A percentile compares a stretch with the other conserved stretches of the same genome.
Conservation (phyloP, 2,113 vertebrate genomes). For the Hiodon tergisus region DNA sequence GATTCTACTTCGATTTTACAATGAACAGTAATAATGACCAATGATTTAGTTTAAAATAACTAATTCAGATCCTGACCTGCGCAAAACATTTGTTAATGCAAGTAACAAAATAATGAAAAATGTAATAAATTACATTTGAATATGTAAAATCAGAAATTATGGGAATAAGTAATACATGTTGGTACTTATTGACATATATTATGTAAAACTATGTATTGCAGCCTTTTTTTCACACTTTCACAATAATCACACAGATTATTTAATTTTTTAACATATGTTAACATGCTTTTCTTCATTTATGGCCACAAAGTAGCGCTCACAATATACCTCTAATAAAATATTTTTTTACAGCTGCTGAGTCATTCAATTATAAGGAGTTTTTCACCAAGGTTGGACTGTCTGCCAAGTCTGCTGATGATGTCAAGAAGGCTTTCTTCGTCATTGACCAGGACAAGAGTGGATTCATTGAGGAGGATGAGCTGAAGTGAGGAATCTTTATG, state of each 20-base stretch:
- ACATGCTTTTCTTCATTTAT: not conserved
- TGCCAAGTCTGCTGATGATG: conserved; percentile 57
- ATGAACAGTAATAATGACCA: not conserved
- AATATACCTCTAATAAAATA: not conserved
- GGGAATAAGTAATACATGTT: no score
- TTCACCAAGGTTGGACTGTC: conserved; percentile 67
- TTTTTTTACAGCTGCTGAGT: conserved; percentile 64
- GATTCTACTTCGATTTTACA: not conserved
- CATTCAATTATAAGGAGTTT: conserved; percentile 73
- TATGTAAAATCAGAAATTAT: no score
- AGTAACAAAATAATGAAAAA: not conserved
- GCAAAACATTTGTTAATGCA: not conserved
- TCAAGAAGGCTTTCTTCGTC: conserved; percentile 69
- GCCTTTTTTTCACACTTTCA: no score
- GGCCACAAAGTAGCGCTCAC: not conserved
- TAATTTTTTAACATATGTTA: no score
- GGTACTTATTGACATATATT: no score
- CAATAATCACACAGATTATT: no score
- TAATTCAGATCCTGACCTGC: not conserved
- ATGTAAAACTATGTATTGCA: no score
- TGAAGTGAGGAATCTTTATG: conserved; percentile 56
- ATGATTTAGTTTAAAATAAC: not conserved
- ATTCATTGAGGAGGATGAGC: conserved; percentile 77
- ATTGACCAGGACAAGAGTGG: conserved; percentile 79
- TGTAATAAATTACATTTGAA: conserved; percentile 1